Evolutionary conservation across 2,113 vertebrate genomes (phyloP).

Genomic region (Saimiri boliviensis): DNA sequence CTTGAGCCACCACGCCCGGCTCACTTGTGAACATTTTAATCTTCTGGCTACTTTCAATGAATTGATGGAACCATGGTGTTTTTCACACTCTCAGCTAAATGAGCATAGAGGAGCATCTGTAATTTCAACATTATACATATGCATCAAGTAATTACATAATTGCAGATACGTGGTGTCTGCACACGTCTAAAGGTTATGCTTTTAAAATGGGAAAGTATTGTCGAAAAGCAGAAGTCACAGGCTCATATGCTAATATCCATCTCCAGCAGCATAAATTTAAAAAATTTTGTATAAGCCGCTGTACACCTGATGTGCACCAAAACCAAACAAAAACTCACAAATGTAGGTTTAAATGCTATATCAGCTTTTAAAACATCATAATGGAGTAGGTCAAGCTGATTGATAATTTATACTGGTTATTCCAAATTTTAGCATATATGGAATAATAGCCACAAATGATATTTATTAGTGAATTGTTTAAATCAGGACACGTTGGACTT

Average conservation of each 20-base stretch:
- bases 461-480: not conserved
- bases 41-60: not conserved
- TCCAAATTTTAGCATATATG: not conserved
- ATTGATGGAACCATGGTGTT: not conserved
- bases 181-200: constrained; percentile 33
- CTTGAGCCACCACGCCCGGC: too few relatives aligned
- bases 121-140: constrained; percentile 28
- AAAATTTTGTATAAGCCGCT: not conserved
- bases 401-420: not conserved
- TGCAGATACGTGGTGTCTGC: not conserved
- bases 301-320: not conserved
- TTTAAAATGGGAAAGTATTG: constrained; percentile 33
- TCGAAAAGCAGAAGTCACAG: not conserved
- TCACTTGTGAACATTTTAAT: not conserved
- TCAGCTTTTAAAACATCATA: not conserved
- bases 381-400: not conserved
- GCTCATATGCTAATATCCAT: not conserved
- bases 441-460: not conserved
- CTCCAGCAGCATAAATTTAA: not conserved
- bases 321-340: not conserved
- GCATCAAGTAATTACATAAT: constrained; percentile 38
- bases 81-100: constrained; percentile 4
- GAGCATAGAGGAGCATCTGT: not conserved
- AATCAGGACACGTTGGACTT: not conserved
- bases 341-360: not conserved